Percentiles rank a stretch among this genome's conserved stretches.
Conservation (phyloP, 2,888 invertebrate species). For the Diploptera punctata region DNA sequence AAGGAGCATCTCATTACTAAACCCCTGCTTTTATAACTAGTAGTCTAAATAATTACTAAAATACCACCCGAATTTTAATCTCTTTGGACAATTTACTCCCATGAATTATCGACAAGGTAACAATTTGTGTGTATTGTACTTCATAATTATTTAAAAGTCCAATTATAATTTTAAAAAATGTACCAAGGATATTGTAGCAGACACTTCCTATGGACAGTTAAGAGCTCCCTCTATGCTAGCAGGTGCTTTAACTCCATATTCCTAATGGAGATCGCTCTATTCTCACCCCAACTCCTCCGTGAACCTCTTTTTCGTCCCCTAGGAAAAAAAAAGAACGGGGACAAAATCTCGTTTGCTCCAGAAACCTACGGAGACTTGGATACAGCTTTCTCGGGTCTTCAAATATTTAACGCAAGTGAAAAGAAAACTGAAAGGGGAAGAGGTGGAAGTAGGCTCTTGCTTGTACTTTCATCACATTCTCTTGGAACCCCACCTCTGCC, state of each 20-base stretch:
- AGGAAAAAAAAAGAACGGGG: neutral
- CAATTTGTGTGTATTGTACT: too few species aligned
- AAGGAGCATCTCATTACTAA: too few species aligned
- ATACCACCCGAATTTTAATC: too few species aligned
- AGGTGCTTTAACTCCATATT: constrained; percentile 16
- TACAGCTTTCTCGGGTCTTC: constrained; percentile 27
- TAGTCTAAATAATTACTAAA: too few species aligned
- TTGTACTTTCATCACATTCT: constrained; percentile 15
- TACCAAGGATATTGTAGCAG: too few species aligned
- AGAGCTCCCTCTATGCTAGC: neutral
- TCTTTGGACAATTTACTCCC: too few species aligned
- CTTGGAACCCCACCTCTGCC: neutral
- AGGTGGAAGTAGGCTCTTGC: neutral
- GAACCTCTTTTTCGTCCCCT: too few species aligned
- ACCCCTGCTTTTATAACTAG: too few species aligned
- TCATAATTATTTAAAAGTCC: too few species aligned
- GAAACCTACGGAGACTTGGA: constrained; percentile 1
- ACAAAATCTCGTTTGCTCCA: constrained; percentile 23
- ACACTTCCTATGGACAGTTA: neutral
- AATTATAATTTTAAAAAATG: too few species aligned
- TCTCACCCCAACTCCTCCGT: neutral
- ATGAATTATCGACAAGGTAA: too few species aligned
- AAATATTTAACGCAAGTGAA: constrained; percentile 29
- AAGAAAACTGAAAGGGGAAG: constrained; percentile 7
- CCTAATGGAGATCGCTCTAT: constrained; percentile 12